Conservation (phyloP, 2,888 invertebrate species). For the Acleris cristana region DNA sequence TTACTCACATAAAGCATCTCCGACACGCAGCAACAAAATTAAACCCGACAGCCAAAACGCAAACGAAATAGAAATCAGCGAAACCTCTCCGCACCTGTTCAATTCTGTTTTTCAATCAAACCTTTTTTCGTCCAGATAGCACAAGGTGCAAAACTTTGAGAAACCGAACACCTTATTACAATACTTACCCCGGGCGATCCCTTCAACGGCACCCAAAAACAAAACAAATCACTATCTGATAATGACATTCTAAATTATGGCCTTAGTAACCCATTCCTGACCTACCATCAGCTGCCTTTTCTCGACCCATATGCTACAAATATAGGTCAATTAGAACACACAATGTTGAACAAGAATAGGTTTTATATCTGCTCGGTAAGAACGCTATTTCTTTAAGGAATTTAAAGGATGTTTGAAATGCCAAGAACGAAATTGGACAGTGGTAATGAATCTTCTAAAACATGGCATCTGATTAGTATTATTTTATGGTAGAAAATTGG, state of each 20-base stretch:
- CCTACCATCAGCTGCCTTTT: constrained; percentile 74
- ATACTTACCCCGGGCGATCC: constrained; percentile 60
- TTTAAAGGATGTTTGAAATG: constrained; percentile 42
- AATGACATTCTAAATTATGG: constrained; percentile 72
- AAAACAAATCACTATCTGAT: constrained; percentile 73
- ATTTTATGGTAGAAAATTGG: constrained; percentile 61
- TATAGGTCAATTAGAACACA: constrained; percentile 69
- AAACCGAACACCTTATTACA: constrained; percentile 72
- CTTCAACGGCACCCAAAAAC: constrained; percentile 57
- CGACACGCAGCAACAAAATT: constrained; percentile 3
- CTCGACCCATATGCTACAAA: constrained; percentile 72
- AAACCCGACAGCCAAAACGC: constrained; percentile 39
- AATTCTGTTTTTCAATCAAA: constrained; percentile 63
- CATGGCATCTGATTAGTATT: constrained; percentile 66
- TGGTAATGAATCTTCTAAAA: constrained; percentile 69
- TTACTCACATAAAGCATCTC: constrained; percentile 15
- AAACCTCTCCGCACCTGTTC: constrained; percentile 63
- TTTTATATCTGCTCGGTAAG: constrained; percentile 41
- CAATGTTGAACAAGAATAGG: constrained; percentile 41
- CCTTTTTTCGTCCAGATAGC: constrained; percentile 62
- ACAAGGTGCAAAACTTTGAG: constrained; percentile 77
- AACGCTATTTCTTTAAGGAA: constrained; percentile 41
- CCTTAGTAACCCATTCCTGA: constrained; percentile 68
- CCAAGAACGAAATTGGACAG: constrained; percentile 51
- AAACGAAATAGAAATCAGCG: constrained; percentile 45